Conservation (phyloP, 2,797 vertebrate species). For the Chaenodraco wilsoni region DNA sequence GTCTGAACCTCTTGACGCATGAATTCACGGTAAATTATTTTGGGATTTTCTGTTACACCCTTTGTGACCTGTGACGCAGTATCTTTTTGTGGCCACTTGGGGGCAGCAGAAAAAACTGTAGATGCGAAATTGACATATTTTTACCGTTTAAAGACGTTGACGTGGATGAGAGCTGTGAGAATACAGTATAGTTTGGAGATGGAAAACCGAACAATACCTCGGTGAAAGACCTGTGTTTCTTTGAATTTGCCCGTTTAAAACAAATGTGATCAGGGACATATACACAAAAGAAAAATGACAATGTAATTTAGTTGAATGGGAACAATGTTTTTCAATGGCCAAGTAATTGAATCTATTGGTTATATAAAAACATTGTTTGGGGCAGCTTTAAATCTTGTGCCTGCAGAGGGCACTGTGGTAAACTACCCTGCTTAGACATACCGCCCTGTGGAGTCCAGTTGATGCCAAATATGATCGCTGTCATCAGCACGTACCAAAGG, state of each 20-base stretch:
- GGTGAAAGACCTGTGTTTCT: too few relatives aligned
- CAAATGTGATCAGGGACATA: too few relatives aligned
- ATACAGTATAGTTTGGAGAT: not conserved
- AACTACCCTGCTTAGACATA: conserved; percentile 20
- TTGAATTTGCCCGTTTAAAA: too few relatives aligned
- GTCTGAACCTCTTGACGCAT: not conserved
- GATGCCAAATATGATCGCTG: conserved; percentile 29
- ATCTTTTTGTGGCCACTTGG: not conserved
- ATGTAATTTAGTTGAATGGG: too few relatives aligned
- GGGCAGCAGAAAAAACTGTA: conserved; percentile 26
- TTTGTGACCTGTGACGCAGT: not conserved
- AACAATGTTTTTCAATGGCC: not conserved
- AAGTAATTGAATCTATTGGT: not conserved
- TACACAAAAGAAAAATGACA: too few relatives aligned
- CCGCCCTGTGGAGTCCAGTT: conserved; percentile 38
- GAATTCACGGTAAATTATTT: not conserved
- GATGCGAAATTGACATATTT: not conserved
- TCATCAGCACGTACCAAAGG: conserved; percentile 37
- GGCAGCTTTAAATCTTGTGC: conserved; percentile 28
- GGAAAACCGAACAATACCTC: conserved; percentile 10
- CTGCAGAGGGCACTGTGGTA: conserved; percentile 13
- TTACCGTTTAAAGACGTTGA: not conserved
- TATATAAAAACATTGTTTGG: not conserved
- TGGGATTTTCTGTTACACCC: not conserved
- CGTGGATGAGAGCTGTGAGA: not conserved